phyloP scores from a whole-genome alignment of 30 jellyfish, hydroid and myxozoan genomes.

The Turritopsis dohrnii region DNA sequence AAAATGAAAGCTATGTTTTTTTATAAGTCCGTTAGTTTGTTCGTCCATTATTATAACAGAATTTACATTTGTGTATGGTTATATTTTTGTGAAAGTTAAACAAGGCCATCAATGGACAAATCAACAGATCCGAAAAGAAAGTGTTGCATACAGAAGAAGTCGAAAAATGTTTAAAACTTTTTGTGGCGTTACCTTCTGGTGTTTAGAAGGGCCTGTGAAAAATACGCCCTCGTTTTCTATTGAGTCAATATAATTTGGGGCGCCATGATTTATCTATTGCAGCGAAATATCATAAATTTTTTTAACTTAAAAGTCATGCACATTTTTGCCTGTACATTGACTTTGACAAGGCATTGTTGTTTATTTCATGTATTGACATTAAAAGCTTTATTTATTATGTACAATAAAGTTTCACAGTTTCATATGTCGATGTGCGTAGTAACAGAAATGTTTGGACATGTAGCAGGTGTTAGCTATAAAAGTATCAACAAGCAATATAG shows the following conservation, averaged over 20 bases:
- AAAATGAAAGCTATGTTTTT: too few species aligned
- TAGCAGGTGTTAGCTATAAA: too few species aligned
- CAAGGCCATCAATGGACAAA: neutral
- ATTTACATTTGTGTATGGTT: neutral
- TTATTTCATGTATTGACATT: too few species aligned
- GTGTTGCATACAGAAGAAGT: neutral
- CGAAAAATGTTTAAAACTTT: neutral
- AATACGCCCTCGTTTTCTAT: neutral
- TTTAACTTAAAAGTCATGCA: too few species aligned
- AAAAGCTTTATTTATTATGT: too few species aligned
- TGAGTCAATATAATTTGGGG: neutral
- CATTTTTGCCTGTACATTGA: too few species aligned
- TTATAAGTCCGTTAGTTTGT: neutral
- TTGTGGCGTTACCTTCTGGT: neutral
- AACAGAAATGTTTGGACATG: too few species aligned
- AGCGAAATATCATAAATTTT: neutral
- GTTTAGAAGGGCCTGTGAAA: neutral
- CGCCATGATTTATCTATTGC: conserved; percentile 10
- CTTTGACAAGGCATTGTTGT: too few species aligned
- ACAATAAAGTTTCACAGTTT: too few species aligned
- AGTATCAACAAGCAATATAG: too few species aligned
- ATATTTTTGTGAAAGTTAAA: neutral
- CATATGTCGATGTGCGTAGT: too few species aligned
- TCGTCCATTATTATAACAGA: neutral
- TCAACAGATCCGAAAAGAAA: neutral